Conservation (phyloP, 2,113 vertebrate species). For the Callipepla californica region DNA sequence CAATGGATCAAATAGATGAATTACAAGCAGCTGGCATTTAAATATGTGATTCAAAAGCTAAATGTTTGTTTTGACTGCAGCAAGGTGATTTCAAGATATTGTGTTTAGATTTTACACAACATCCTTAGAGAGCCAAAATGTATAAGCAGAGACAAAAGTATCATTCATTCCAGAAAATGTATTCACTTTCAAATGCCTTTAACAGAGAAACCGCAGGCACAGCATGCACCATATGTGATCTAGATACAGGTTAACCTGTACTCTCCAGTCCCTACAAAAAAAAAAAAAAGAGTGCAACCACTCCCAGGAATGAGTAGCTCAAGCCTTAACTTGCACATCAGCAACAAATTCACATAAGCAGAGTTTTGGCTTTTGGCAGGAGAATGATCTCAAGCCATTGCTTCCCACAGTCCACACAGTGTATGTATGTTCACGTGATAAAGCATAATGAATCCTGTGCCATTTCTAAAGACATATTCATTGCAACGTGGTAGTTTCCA, state of each 20-base stretch:
- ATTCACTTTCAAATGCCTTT: not conserved
- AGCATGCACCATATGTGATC: not conserved
- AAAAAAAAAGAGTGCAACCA: not conserved
- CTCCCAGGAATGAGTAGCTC: not conserved
- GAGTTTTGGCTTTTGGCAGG: not conserved
- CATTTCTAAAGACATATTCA: not conserved
- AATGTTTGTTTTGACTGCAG: constrained; percentile 6
- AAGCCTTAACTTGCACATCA: not conserved
- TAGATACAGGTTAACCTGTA: not conserved
- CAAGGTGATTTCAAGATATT: not conserved
- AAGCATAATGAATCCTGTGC: not conserved
- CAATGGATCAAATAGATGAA: not conserved
- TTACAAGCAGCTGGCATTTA: constrained; percentile 32
- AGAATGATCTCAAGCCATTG: not conserved
- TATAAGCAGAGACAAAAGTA: not conserved
- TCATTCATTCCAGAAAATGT: not conserved
- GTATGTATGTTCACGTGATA: not conserved
- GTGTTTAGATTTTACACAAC: constrained; percentile 3
- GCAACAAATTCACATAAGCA: not conserved
- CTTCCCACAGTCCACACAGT: not conserved
- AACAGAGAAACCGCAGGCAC: not conserved
- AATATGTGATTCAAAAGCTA: constrained; percentile 42
- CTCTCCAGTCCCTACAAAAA: not conserved
- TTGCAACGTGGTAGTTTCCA: not conserved
- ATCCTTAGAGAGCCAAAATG: not conserved